Evolutionary conservation across 2,797 vertebrate genomes (phyloP).

Genomic region (Crax fasciolata): DNA sequence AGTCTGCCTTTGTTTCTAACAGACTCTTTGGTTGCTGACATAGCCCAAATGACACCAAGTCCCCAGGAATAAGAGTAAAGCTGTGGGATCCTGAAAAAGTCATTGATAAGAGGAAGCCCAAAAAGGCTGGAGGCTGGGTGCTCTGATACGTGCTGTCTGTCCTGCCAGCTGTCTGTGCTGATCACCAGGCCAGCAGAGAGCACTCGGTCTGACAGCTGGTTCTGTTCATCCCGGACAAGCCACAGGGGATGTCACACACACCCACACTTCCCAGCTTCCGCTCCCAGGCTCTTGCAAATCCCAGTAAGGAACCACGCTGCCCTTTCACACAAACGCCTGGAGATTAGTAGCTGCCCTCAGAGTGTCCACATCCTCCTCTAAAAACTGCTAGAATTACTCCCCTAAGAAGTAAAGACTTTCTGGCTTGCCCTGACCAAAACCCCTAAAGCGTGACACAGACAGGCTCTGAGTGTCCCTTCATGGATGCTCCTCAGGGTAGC

Average conservation of each 20-base stretch:
- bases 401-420: neutral
- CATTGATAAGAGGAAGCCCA: neutral
- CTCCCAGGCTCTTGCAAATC: slow-evolving; percentile 51
- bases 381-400: neutral
- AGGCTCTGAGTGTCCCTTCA: neutral
- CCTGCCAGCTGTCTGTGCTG: neutral
- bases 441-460: neutral
- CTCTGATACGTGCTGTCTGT: neutral
- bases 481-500: fast-evolving
- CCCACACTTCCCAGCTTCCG: slow-evolving; percentile 45
- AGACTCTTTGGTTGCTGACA: neutral
- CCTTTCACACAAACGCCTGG: slow-evolving; percentile 60
- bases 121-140: slow-evolving; percentile 53
- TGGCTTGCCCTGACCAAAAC: neutral
- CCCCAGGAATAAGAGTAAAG: neutral
- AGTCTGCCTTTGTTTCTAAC: neutral
- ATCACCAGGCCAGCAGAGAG: slow-evolving; percentile 24
- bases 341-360: neutral
- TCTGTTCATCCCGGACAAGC: neutral
- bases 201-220: slow-evolving; percentile 61
- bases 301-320: neutral
- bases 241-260: slow-evolving; percentile 18
- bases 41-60: neutral
- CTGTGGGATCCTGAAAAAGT: neutral
- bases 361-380: slow-evolving; percentile 1